Evolutionary conservation across 2,888 invertebrate genomes (phyloP), one percentile per base, ranked within the genome.

Genomic region (Parnassius smintheus): DNA sequence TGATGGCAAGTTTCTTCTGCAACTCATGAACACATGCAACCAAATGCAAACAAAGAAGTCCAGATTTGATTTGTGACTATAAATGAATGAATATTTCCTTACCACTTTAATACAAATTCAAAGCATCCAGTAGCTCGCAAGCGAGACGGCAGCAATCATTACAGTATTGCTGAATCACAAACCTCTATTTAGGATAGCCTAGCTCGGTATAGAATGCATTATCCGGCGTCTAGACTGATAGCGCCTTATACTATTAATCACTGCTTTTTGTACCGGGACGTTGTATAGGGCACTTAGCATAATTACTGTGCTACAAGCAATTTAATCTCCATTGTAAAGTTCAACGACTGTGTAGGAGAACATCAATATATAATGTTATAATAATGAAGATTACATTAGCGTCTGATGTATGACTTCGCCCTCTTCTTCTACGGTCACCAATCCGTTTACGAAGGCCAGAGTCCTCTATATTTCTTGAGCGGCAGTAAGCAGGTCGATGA

Each of bases 231-330:
- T 87, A 87, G 87, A 87, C 86, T 78, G 85, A 86, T 87, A 81
- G 82, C 78, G 73, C 68, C 67, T 73, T 74, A 75, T 73, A 81
- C 80, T 77, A 86, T 87, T 87, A 87, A 87, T 87, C 87, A 87
- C 74, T 18, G 81, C 75, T 85, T 86, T 87, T 87, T 86, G 86
- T 85, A 35, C 56, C 59, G 59, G 62, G 62, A 56, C 58, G 51
- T 66, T 65, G 64, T 67, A 67, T 79, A 66, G 65, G 67, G 80
- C 85, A 84, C 86, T 87, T 86, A 82, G 76, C 85, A 86, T 87
- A 87, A 87, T 87, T 85, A 79, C 86, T 67, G 65, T 49, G 49
- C 9, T 62, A 59, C 62, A 56, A 67, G 49, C 51, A 67, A 62
- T 56, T 56, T 56, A 59, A 59, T 62, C 58, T 63, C 18, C 51